A percentile compares a stretch with the other conserved stretches of the same genome.
These are phyloP conservation scores for Caenorhabditis uteleia DNA, from an alignment of 2,888 invertebrate genomes.

Conservation along the genomic window DNA sequence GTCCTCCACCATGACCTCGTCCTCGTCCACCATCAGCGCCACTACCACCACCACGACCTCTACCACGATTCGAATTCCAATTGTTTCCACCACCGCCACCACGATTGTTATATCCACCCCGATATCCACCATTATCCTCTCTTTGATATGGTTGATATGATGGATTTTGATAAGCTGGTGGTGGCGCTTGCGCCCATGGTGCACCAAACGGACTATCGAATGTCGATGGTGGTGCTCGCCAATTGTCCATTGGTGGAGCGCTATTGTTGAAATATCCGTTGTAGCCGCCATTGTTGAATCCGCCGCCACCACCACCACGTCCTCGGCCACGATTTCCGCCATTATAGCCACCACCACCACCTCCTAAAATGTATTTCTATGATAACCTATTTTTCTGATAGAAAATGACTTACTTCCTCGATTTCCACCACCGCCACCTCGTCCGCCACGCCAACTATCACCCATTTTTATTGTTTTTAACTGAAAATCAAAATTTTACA, in stretches of 20 bases:
- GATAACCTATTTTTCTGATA: too few relatives aligned
- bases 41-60: conserved; percentile 2
- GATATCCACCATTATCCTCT: conserved; percentile 2
- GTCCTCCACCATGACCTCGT: conserved; percentile 2
- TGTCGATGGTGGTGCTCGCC: too few relatives aligned
- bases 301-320: conserved; percentile 7
- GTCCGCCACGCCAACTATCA: background rate
- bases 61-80: background rate
- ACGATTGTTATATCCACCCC: conserved; percentile 8
- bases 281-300: conserved; percentile 6
- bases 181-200: too few relatives aligned
- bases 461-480: conserved; percentile 9
- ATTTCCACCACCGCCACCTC: background rate
- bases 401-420: too few relatives aligned
- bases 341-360: background rate
- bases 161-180: too few relatives aligned
- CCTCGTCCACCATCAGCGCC: conserved; percentile 1
- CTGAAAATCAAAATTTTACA: too few relatives aligned
- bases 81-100: conserved; percentile 4
- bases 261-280: conserved; percentile 2
- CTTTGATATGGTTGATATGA: conserved; percentile 9
- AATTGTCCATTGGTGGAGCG: conserved; percentile 7
- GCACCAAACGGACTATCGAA: too few relatives aligned
- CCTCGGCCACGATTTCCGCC: too few relatives aligned
- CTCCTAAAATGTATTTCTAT: background rate